phyloP scores from a whole-genome alignment of 2,888 invertebrate genomes.

The Melolontha melolontha region DNA sequence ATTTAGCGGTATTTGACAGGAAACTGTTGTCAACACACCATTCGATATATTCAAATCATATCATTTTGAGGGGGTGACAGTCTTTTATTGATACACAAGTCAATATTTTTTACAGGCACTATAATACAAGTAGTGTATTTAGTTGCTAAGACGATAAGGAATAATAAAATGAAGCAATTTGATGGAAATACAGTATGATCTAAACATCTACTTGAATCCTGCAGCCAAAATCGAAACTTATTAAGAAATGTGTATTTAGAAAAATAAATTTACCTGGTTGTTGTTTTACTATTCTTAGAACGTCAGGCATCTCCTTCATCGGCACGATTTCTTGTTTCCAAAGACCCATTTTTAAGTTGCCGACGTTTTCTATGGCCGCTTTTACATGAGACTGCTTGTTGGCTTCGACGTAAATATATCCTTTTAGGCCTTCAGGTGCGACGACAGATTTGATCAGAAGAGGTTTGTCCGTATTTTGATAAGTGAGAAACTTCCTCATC shows the following conservation, averaged over 20 bases:
- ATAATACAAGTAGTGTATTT: no score
- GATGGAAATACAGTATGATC: no score
- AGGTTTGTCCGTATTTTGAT: slow-evolving; percentile 84
- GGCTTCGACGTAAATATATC: slow-evolving; percentile 98
- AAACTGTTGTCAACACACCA: no score
- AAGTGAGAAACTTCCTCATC: slow-evolving; percentile 97
- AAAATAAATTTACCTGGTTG: slow-evolving; percentile 74
- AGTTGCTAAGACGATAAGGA: no score
- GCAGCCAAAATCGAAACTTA: no score
- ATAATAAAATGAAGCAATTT: no score
- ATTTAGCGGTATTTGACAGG: no score
- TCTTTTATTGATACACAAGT: no score
- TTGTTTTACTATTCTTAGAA: slow-evolving; percentile 95
- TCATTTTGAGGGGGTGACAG: no score
- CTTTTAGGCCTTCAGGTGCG: slow-evolving; percentile 97
- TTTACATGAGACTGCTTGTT: slow-evolving; percentile 99
- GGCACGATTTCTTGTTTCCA: slow-evolving; percentile 99
- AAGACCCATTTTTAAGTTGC: slow-evolving; percentile 90
- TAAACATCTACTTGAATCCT: no score
- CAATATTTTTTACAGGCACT: no score
- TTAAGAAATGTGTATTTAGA: not conserved
- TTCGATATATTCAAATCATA: no score
- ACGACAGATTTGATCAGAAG: slow-evolving; percentile 96
- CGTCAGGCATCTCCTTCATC: slow-evolving; percentile 99
- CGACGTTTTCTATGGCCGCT: slow-evolving; percentile 92